Conservation (phyloP, 2,797 vertebrate genomes). For the Agapornis canus region DNA sequence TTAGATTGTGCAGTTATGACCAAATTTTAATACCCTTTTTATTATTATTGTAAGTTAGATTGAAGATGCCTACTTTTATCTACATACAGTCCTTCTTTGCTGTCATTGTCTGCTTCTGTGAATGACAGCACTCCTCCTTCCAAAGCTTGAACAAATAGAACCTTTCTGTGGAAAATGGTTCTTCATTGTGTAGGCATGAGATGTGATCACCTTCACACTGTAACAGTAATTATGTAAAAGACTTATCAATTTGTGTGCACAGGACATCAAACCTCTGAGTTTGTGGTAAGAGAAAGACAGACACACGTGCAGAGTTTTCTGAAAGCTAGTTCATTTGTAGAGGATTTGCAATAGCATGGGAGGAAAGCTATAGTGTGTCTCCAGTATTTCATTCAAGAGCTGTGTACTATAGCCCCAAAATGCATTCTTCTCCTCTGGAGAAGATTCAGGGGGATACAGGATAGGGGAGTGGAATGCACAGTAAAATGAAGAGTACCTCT, state of each 20-base stretch:
- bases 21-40: background rate
- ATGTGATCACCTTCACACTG: background rate
- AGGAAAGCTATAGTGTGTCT: background rate
- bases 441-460: background rate
- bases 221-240: background rate
- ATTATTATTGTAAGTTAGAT: background rate
- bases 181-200: background rate
- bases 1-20: background rate
- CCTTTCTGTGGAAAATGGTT: background rate
- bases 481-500: background rate
- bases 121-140: background rate
- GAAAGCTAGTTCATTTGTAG: background rate
- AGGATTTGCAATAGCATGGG: background rate
- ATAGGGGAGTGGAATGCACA: background rate
- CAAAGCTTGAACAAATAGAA: background rate
- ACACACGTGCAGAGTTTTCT: background rate
- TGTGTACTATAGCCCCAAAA: fast-evolving
- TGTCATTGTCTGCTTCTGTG: background rate
- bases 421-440: background rate
- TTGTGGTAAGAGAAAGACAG: background rate
- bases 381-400: background rate
- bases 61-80: background rate
- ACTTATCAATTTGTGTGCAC: background rate
- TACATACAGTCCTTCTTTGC: background rate
- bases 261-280: background rate